phyloP scores from a whole-genome alignment of 2,888 invertebrate species.

The Calephelis perditalis region DNA sequence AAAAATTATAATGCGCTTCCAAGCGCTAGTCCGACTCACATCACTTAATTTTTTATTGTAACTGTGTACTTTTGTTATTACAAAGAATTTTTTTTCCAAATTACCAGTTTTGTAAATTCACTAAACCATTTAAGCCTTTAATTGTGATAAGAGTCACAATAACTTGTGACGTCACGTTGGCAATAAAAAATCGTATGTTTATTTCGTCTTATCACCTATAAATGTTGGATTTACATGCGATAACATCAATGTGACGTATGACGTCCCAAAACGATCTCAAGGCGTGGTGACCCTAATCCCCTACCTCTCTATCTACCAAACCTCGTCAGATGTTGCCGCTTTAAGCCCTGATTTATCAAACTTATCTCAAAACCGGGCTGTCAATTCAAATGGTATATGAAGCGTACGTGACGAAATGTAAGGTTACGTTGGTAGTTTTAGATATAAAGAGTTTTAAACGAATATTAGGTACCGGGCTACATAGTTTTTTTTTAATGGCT shows the following conservation, averaged over 20 bases:
- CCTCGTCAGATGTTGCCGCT: slow-evolving; percentile 27
- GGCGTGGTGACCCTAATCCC: slow-evolving; percentile 32
- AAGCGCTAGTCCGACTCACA: too few species aligned
- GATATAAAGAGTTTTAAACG: too few species aligned
- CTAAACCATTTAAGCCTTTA: slow-evolving; percentile 3
- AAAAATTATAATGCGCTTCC: too few species aligned
- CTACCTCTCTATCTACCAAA: slow-evolving; percentile 25
- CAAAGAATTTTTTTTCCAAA: too few species aligned
- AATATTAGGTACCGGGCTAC: too few species aligned
- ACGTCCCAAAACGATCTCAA: slow-evolving; percentile 25
- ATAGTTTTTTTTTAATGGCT: too few species aligned
- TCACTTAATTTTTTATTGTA: too few species aligned
- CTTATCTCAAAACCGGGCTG: slow-evolving; percentile 44
- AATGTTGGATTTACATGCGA: slow-evolving; percentile 26
- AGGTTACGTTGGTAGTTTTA: background rate
- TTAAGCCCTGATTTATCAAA: slow-evolving; percentile 30
- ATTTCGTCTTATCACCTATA: slow-evolving; percentile 16
- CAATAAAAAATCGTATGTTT: slow-evolving; percentile 12
- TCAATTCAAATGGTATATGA: slow-evolving; percentile 42
- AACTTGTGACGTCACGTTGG: slow-evolving; percentile 7
- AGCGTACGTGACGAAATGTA: slow-evolving; percentile 39
- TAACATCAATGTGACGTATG: slow-evolving; percentile 13
- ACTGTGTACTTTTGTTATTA: too few species aligned
- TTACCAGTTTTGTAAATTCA: background rate
- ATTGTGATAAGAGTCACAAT: slow-evolving; percentile 2